These are phyloP conservation scores for Andrena cerasifolii DNA, from an alignment of 1,140 invertebrate genomes.

Conservation along the genomic window DNA sequence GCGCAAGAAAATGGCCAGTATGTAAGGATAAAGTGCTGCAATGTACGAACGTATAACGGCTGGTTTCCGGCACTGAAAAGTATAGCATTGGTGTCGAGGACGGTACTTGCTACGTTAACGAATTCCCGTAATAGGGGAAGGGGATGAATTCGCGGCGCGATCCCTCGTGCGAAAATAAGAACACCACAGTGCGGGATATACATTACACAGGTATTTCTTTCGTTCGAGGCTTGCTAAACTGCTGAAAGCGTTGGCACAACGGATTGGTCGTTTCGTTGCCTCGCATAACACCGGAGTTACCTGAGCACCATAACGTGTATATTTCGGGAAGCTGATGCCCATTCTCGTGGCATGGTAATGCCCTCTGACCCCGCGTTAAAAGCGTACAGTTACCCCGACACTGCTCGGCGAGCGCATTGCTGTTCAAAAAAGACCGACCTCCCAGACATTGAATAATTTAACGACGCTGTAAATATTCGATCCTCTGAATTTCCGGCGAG, in stretches of 20 bases:
- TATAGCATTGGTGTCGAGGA: neutral
- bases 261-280: no score
- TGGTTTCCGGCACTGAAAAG: constrained; percentile 15
- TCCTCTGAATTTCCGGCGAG: neutral
- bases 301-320: no score
- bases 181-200: no score
- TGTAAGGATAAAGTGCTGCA: constrained; percentile 54
- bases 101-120: constrained; percentile 4
- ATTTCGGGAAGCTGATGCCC: no score
- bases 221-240: no score
- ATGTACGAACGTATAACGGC: constrained; percentile 44
- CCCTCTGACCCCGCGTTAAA: neutral
- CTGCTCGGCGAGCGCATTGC: no score
- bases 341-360: neutral
- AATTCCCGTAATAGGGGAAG: constrained; percentile 33
- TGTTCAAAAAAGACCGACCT: neutral
- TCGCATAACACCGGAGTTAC: no score
- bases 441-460: neutral
- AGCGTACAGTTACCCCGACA: neutral
- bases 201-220: no score
- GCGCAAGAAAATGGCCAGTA: constrained; percentile 30
- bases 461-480: neutral
- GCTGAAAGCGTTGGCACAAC: no score
- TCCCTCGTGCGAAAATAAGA: no score
- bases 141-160: no score